Percentiles rank a stretch among this genome's conserved stretches.
Conservation (phyloP, 2,797 vertebrate species). For the Gallinago stenura region DNA sequence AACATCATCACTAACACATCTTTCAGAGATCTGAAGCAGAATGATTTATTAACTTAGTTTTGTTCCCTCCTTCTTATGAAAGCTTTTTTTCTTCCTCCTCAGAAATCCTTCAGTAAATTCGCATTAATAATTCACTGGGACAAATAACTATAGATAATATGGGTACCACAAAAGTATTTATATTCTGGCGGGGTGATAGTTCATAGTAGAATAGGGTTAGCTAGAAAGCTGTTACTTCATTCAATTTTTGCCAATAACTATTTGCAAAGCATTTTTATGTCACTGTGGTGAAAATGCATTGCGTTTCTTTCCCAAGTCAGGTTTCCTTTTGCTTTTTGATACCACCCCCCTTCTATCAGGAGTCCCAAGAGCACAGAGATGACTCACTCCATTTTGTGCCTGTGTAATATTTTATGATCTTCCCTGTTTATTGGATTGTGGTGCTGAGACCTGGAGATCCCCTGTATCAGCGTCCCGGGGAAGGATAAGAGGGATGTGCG, state of each 20-base stretch:
- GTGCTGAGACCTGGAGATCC: not conserved
- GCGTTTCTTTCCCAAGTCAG: not conserved
- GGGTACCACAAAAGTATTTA: not conserved
- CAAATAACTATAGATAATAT: not conserved
- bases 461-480: not conserved
- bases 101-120: not conserved
- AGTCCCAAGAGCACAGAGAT: not conserved
- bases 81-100: not conserved
- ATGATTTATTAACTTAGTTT: conserved; percentile 27
- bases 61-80: not conserved
- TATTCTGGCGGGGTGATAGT: not conserved
- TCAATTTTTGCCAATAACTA: not conserved
- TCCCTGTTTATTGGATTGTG: not conserved
- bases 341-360: not conserved
- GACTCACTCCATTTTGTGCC: not conserved
- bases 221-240: not conserved
- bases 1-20: not conserved
- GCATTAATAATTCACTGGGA: not conserved
- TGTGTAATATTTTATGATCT: not conserved
- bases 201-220: not conserved
- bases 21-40: not conserved
- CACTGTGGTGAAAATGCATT: not conserved
- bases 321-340: not conserved
- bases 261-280: not conserved
- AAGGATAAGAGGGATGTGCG: not conserved